These are phyloP conservation scores for Ictidomys tridecemlineatus DNA, from an alignment of 2,113 vertebrate genomes.

Conservation along the genomic window DNA sequence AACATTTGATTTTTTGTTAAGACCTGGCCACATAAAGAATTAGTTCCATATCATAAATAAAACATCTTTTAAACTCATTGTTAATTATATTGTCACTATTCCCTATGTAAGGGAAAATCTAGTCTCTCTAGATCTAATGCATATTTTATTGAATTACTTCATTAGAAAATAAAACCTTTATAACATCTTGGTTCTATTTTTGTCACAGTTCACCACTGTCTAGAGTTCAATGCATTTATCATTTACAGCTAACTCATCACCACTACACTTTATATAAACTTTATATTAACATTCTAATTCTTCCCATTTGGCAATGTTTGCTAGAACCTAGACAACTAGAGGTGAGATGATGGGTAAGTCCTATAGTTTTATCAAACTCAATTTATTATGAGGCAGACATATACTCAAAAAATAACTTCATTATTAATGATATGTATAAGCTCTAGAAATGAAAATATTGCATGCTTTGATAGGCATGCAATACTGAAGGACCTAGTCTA, in stretches of 20 bases:
- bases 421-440: not conserved
- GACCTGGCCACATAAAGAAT: not conserved
- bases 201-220: not conserved
- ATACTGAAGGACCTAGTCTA: not conserved
- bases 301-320: not conserved
- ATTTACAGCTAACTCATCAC: not conserved
- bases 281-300: not conserved
- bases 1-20: conserved; percentile 6
- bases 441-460: conserved; percentile 36
- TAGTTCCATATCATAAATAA: not conserved
- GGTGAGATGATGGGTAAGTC: not conserved
- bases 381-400: not conserved
- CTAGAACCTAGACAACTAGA: not conserved
- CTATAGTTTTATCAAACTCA: not conserved
- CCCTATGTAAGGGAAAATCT: not conserved
- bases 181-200: not conserved
- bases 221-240: not conserved
- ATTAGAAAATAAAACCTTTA: conserved; percentile 13
- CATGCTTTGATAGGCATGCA: not conserved
- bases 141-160: not conserved
- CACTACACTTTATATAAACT: not conserved
- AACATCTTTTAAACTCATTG: not conserved
- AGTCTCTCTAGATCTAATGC: not conserved
- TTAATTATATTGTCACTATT: conserved; percentile 8
- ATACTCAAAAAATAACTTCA: not conserved